Base-by-base conservation (phyloP, 2,888 invertebrate species). In the Aporophyla nigra region DNA sequence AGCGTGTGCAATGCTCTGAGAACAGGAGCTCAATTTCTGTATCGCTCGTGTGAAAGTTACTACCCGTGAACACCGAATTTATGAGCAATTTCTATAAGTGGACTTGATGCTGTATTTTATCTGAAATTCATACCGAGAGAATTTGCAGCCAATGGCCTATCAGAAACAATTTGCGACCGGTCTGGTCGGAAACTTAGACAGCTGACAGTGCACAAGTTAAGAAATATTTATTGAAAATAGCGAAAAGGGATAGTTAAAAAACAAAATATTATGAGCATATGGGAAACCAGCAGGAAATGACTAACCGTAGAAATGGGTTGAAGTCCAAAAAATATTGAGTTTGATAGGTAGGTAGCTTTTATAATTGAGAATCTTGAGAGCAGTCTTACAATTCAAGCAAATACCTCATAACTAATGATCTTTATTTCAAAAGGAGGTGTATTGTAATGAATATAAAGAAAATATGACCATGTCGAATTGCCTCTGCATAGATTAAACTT, bases 11-110 rank as follows among this genome's bases (percentile, higher is more conserved):
- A 70, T 74, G 54, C 86, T 83, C 65, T 74, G 80, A 86, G 87
- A 86, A 84, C 84, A 83, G 86, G 86, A 78, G 84, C 83, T 83
- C 71, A 84, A 79, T 71, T 71, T 86, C 80, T 74, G 74, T 78
- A 83, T 68, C 56, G 67, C 65, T 74, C 61, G 58, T 86, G 83
- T 73, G 83, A 86, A 83, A 83, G 84, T 78, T 61, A 86, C 71
- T 33, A 53, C n/a, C 87, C 80, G 87, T 86, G 84, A 83, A 84
- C 73, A 79, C 74, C 67, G 21, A 83, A 83, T 86, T 78, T 74
- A 83, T 68, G 68, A 62, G 63, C 84, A 70, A 86, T 78, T 78
- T 86, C 83, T 78, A 9, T 86, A 82, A 86, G 77, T 61, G 49
- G 59, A 56, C 59, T 74, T 61, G 73, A 61, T 54, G 66, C 51